These are phyloP conservation scores for Drosophila sp. DNA, from an alignment of 1,140 invertebrate genomes.

Conservation along the genomic window DNA sequence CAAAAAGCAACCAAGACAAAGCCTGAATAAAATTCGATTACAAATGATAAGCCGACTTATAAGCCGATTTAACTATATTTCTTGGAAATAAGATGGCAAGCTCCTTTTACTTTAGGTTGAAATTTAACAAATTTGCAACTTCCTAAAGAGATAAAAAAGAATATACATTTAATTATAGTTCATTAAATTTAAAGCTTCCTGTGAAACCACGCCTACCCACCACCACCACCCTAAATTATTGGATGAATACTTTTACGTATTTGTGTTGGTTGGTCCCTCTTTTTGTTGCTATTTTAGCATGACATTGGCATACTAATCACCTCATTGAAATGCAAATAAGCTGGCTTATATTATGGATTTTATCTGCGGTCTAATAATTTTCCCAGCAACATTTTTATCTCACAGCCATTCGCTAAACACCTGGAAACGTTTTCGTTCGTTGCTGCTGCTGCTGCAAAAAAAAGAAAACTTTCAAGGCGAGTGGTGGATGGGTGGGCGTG, in stretches of 20 bases:
- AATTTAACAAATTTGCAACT: not conserved
- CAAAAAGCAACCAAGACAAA: too few relatives aligned
- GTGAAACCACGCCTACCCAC: not conserved
- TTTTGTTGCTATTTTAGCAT: slow-evolving; percentile 30
- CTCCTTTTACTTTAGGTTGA: not conserved
- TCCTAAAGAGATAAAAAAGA: not conserved
- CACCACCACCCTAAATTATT: not conserved
- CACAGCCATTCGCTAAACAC: slow-evolving; percentile 50
- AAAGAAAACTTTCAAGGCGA: slow-evolving; percentile 20
- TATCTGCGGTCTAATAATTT: slow-evolving; percentile 72
- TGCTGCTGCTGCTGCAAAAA: slow-evolving; percentile 2
- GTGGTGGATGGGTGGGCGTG: not conserved
- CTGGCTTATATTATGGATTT: slow-evolving; percentile 59
- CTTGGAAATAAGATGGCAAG: not conserved
- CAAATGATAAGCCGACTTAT: too few relatives aligned
- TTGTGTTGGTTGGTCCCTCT: not conserved
- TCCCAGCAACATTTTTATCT: slow-evolving; percentile 57
- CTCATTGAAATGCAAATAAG: slow-evolving; percentile 80
- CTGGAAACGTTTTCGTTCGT: slow-evolving; percentile 31
- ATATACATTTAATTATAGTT: slow-evolving; percentile 10
- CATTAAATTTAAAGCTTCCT: slow-evolving; percentile 11
- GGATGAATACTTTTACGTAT: slow-evolving; percentile 17
- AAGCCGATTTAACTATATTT: too few relatives aligned
- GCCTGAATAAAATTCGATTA: too few relatives aligned
- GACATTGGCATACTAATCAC: slow-evolving; percentile 67